Evolutionary conservation across 2,888 invertebrate species (phyloP).

Genomic region (Sclerodermus sp.): DNA sequence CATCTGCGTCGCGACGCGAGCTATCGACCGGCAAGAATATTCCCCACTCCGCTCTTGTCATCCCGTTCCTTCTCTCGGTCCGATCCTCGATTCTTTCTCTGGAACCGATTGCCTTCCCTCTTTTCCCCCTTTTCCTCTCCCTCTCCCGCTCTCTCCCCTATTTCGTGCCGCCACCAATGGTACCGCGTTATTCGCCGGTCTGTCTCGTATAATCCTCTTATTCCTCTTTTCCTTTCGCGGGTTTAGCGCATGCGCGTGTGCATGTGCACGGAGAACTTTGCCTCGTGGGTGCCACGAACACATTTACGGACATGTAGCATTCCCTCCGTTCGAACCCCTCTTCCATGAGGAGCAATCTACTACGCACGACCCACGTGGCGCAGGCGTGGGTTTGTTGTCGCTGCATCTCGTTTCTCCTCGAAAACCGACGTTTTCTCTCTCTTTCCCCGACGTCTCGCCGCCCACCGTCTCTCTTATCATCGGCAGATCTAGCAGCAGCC

Average conservation of each 20-base stretch:
- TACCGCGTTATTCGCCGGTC: background rate
- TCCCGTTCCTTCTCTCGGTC: constrained; percentile 1
- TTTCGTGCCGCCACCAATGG: background rate
- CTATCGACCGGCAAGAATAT: constrained; percentile 27
- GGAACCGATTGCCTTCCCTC: constrained; percentile 1
- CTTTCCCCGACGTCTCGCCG: constrained; percentile 1
- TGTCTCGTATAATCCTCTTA: background rate
- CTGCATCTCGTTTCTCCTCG: constrained; percentile 27
- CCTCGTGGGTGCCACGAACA: background rate
- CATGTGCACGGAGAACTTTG: no score
- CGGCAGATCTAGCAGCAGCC: constrained; percentile 13
- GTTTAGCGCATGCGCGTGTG: background rate
- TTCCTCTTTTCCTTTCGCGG: background rate
- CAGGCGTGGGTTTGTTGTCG: constrained; percentile 47
- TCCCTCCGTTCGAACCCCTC: constrained; percentile 6
- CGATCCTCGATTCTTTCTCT: constrained; percentile 1
- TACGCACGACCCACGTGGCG: constrained; percentile 39
- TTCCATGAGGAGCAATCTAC: constrained; percentile 10
- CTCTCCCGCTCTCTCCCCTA: constrained; percentile 7
- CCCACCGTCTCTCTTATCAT: constrained; percentile 7
- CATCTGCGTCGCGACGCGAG: constrained; percentile 5
- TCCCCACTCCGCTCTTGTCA: background rate
- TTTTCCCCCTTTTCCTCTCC: constrained; percentile 7
- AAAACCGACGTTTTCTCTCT: background rate
- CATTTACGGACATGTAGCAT: background rate